A percentile compares a stretch with the other conserved stretches of the same genome.
Evolutionary conservation across 2,888 invertebrate species (phyloP).

Genomic region (Eilema sororculum): DNA sequence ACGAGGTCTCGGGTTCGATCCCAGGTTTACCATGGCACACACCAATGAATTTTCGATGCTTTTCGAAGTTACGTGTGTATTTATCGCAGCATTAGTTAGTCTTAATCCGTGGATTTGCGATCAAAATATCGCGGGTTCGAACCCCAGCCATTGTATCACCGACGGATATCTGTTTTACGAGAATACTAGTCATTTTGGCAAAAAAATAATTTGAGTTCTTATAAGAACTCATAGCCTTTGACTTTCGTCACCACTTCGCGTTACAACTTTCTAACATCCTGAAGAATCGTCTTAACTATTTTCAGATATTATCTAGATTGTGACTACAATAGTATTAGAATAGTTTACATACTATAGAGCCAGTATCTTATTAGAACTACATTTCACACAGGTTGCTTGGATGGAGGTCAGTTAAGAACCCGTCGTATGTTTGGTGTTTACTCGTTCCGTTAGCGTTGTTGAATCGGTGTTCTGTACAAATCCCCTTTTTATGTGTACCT

Average conservation of each 20-base stretch:
- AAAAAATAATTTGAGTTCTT: too few species aligned
- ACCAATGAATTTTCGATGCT: too few species aligned
- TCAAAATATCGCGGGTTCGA: background rate
- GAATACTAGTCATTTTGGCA: too few species aligned
- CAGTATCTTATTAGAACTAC: constrained; percentile 61
- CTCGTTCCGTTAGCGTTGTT: constrained; percentile 51
- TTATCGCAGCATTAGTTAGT: too few species aligned
- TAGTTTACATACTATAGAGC: constrained; percentile 28
- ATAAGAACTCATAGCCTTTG: too few species aligned
- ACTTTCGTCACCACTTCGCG: background rate
- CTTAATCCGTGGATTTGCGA: background rate
- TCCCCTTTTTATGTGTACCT: constrained; percentile 23
- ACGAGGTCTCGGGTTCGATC: too few species aligned
- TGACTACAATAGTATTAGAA: background rate
- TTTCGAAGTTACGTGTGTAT: too few species aligned
- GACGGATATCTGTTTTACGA: too few species aligned
- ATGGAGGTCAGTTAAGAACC: constrained; percentile 87
- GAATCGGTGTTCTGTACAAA: constrained; percentile 58
- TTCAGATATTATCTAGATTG: background rate
- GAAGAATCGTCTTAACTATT: background rate
- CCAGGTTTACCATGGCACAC: too few species aligned
- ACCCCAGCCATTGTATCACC: background rate
- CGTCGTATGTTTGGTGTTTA: constrained; percentile 64
- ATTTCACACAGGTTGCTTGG: constrained; percentile 88
- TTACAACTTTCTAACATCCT: background rate